These are phyloP conservation scores for Lasioglossum lativentre DNA, from an alignment of 2,888 invertebrate species.

Conservation along the genomic window DNA sequence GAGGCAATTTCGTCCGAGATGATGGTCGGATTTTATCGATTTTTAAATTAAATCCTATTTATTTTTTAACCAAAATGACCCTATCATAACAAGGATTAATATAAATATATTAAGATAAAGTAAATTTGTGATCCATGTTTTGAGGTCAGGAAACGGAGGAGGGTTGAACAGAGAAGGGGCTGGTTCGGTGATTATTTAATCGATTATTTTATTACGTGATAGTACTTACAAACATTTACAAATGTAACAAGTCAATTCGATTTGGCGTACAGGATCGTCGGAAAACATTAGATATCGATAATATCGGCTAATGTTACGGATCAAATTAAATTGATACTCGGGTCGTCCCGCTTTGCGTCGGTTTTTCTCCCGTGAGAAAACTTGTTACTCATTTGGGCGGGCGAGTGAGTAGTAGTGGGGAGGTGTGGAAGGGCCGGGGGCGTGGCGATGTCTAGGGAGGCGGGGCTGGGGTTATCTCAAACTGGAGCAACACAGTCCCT, in stretches of 20 bases:
- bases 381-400: conserved; percentile 11
- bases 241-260: conserved; percentile 83
- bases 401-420: background rate
- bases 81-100: background rate
- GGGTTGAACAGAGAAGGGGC: background rate
- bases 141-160: background rate
- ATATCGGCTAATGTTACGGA: conserved; percentile 63
- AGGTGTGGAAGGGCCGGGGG: background rate
- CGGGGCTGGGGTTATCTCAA: background rate
- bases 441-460: background rate
- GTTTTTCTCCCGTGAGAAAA: conserved; percentile 17
- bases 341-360: conserved; percentile 39
- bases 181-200: conserved; percentile 76
- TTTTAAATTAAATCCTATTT: no score
- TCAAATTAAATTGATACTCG: conserved; percentile 49
- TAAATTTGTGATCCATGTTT: background rate
- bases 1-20: no score
- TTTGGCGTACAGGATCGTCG: conserved; percentile 81
- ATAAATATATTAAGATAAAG: background rate
- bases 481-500: conserved; percentile 32
- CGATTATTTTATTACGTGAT: conserved; percentile 81
- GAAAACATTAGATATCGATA: conserved; percentile 77
- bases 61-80: no score
- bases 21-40: no score
- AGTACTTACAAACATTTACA: conserved; percentile 83